These are phyloP conservation scores for Oreochromis mossambicus DNA, from an alignment of 2,797 vertebrate genomes.

Conservation along the genomic window DNA sequence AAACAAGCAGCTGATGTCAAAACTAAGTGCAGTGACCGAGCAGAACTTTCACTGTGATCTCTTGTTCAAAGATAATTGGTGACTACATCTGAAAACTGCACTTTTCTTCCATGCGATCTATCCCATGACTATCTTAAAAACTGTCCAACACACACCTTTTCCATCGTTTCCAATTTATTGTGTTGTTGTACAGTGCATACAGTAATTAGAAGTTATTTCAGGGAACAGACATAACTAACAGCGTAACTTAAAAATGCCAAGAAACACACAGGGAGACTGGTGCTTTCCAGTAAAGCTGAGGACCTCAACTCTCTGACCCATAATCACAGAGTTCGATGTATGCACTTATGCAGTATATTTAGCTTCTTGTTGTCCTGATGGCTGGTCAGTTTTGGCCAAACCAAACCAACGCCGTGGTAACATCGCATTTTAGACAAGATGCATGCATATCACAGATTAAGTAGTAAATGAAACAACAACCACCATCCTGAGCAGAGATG, in stretches of 20 bases:
- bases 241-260: conserved; percentile 18
- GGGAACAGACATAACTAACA: background rate
- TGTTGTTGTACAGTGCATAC: background rate
- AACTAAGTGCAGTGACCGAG: background rate
- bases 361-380: conserved; percentile 46
- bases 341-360: conserved; percentile 55
- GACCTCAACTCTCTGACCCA: conserved; percentile 33
- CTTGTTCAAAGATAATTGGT: background rate
- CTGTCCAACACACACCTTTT: background rate
- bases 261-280: background rate
- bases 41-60: background rate
- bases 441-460: background rate
- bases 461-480: background rate
- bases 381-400: conserved; percentile 11
- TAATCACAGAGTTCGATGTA: conserved; percentile 58
- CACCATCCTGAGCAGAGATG: background rate
- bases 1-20: background rate
- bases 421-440: background rate
- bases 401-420: background rate
- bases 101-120: background rate
- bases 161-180: background rate
- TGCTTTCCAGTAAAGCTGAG: conserved; percentile 6
- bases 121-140: background rate
- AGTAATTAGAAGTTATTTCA: conserved; percentile 34
- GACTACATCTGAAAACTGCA: background rate